These are phyloP conservation scores for Eutolmus rufibarbis DNA, from an alignment of 2,888 invertebrate species.

Conservation along the genomic window DNA sequence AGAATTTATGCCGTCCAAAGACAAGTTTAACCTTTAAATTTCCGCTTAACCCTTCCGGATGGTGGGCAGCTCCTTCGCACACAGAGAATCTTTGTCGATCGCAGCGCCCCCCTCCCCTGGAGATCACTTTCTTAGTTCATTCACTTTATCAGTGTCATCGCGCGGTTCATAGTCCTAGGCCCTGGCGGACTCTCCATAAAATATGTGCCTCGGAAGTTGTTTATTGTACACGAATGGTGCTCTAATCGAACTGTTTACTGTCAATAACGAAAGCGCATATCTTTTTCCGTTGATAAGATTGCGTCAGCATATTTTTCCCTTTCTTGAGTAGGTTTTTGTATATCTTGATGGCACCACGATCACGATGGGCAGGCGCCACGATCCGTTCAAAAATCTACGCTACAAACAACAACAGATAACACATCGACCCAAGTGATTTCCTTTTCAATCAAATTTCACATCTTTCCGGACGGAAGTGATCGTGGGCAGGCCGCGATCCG, in stretches of 20 bases:
- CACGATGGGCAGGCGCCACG: not conserved
- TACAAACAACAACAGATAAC: not conserved
- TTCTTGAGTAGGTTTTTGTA: not conserved
- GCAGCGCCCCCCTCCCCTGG: not conserved
- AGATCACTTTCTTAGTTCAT: not conserved
- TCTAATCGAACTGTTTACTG: slow-evolving; percentile 18
- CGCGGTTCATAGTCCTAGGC: not conserved
- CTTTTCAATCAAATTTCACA: slow-evolving; percentile 21
- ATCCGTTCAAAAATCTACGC: not conserved
- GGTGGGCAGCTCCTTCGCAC: not conserved
- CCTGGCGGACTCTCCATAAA: not conserved
- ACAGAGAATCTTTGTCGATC: not conserved
- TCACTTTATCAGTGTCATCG: not conserved
- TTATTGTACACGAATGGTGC: not conserved
- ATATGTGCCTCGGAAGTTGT: not conserved
- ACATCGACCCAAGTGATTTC: not conserved
- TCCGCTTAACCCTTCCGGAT: slow-evolving; percentile 21
- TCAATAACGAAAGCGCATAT: slow-evolving; percentile 1
- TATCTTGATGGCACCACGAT: not conserved
- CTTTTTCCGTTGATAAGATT: slow-evolving; percentile 16
- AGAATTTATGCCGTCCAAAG: not conserved
- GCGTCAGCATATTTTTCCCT: not conserved
- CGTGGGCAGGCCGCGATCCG: not conserved
- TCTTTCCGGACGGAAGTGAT: slow-evolving; percentile 24
- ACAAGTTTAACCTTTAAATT: slow-evolving; percentile 22